A percentile compares a stretch with the other conserved stretches of the same genome.
Evolutionary conservation across 2,113 vertebrate species (phyloP).

Genomic region (Syngnathus scovelli): DNA sequence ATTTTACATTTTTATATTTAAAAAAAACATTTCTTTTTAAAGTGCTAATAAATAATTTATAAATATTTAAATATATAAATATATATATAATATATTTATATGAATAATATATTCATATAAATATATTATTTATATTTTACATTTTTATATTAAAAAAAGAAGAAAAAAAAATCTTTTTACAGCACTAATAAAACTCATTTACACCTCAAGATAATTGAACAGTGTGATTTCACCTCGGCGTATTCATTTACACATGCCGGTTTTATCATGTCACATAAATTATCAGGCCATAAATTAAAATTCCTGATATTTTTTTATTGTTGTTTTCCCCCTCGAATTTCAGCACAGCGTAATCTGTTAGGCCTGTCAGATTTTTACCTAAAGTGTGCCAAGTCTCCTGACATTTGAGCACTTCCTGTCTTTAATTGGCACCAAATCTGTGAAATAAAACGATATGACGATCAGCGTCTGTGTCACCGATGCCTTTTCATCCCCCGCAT

Average conservation of each 20-base stretch:
- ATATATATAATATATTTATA: too few relatives aligned
- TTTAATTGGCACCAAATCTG: conserved; percentile 57
- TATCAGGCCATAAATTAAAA: not conserved
- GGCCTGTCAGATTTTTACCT: conserved; percentile 37
- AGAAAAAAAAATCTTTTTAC: not conserved
- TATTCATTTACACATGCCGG: not conserved
- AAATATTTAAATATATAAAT: too few relatives aligned
- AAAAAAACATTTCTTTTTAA: too few relatives aligned
- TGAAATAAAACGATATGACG: conserved; percentile 62
- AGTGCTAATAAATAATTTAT: too few relatives aligned
- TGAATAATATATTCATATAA: too few relatives aligned
- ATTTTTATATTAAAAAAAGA: too few relatives aligned
- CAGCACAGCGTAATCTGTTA: conserved; percentile 21
- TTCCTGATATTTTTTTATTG: not conserved
- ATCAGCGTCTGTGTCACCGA: conserved; percentile 23
- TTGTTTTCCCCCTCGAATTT: not conserved
- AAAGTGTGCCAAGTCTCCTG: conserved; percentile 17
- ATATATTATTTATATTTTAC: too few relatives aligned
- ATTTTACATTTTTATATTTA: too few relatives aligned
- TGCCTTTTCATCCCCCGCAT: conserved; percentile 1
- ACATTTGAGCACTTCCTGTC: conserved; percentile 47
- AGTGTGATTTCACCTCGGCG: conserved; percentile 9
- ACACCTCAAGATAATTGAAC: conserved; percentile 12
- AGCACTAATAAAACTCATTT: not conserved
- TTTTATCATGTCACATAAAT: conserved; percentile 19